Percentiles rank a stretch among this genome's conserved stretches.
phyloP scores from a whole-genome alignment of 2,797 vertebrate species.

The Dallia pectoralis region DNA sequence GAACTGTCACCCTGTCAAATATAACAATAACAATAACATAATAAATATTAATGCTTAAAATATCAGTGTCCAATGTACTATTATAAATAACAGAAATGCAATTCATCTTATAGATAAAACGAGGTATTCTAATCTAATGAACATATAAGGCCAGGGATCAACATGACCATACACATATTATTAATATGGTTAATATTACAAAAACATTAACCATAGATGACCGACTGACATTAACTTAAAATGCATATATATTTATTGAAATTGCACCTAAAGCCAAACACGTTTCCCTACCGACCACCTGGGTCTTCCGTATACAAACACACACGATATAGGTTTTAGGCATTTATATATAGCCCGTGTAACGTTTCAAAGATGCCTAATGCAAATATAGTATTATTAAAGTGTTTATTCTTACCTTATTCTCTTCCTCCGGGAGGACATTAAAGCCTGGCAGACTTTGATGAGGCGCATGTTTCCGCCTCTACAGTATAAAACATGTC shows the following conservation, averaged over 20 bases:
- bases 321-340: conserved; percentile 6
- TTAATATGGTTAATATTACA: too few relatives aligned
- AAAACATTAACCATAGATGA: not conserved
- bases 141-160: not conserved
- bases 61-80: not conserved
- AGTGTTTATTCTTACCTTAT: conserved; percentile 32
- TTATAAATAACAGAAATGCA: not conserved
- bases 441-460: conserved; percentile 19
- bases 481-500: conserved; percentile 12
- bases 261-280: not conserved
- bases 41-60: not conserved
- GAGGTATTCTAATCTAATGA: conserved; percentile 29
- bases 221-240: not conserved
- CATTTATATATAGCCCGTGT: too few relatives aligned
- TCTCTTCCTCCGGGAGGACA: conserved; percentile 46
- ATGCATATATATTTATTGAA: not conserved
- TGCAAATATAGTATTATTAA: not conserved
- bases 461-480: conserved; percentile 21
- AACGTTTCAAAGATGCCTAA: not conserved
- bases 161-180: not conserved
- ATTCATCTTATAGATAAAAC: not conserved
- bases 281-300: not conserved
- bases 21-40: not conserved
- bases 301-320: conserved; percentile 1
- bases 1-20: not conserved